Evolutionary conservation across 2,888 invertebrate species (phyloP).

Genomic region (Tuta absoluta): DNA sequence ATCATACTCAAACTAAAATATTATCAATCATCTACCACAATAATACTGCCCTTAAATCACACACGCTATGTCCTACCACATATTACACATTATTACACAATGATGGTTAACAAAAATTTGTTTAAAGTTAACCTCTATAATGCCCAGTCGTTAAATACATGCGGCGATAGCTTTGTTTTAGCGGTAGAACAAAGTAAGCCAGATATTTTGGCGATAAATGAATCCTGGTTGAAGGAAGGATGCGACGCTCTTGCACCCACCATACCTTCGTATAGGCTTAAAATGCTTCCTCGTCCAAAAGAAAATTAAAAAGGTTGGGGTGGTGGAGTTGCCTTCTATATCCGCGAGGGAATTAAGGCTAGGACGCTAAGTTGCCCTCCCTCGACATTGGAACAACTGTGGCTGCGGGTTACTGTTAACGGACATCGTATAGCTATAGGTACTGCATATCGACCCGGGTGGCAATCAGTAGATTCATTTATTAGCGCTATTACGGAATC

Average conservation of each 20-base stretch:
- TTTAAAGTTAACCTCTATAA: slow-evolving; percentile 4
- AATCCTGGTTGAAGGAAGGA: slow-evolving; percentile 5
- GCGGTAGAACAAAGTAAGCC: slow-evolving; percentile 4
- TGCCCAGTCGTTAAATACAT: slow-evolving; percentile 16
- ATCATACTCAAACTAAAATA: not conserved
- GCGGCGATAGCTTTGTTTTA: slow-evolving; percentile 3
- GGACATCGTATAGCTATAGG: slow-evolving; percentile 2
- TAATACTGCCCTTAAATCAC: not conserved
- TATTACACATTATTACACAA: not conserved
- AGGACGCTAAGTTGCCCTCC: not conserved
- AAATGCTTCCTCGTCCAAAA: not conserved
- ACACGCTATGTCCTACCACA: not conserved
- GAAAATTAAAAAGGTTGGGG: not conserved
- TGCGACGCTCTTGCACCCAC: not conserved
- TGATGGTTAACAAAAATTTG: not conserved
- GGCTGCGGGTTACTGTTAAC: not conserved
- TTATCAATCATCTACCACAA: not conserved
- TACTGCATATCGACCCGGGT: not conserved
- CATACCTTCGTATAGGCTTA: not conserved
- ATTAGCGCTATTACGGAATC: not conserved
- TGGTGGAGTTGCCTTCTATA: slow-evolving; percentile 7
- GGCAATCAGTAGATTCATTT: slow-evolving; percentile 6
- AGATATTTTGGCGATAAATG: slow-evolving; percentile 10
- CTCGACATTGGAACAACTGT: not conserved
- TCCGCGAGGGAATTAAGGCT: not conserved